These are phyloP conservation scores for Eupelmus urozonus DNA, from an alignment of 2,888 invertebrate species.

Conservation along the genomic window DNA sequence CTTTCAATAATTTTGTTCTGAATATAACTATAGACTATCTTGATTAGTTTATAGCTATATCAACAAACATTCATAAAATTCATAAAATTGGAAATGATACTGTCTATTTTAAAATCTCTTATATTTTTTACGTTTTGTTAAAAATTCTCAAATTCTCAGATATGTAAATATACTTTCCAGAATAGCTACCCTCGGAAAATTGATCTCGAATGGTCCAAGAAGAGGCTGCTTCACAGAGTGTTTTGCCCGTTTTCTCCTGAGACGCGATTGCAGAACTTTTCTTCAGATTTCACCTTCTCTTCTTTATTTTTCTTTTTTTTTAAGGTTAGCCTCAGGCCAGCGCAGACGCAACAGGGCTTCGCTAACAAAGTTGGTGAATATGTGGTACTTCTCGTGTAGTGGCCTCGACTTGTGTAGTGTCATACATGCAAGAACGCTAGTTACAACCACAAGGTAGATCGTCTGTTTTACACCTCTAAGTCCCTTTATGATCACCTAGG, in stretches of 20 bases:
- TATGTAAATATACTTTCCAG: neutral
- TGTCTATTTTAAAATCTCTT: too few relatives aligned
- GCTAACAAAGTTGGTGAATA: constrained; percentile 73
- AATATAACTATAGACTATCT: too few relatives aligned
- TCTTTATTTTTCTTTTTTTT: constrained; percentile 60
- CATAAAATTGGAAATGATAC: too few relatives aligned
- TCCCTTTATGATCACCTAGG: neutral
- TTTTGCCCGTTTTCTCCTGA: constrained; percentile 11
- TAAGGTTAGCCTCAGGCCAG: constrained; percentile 71
- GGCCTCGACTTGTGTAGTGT: constrained; percentile 75
- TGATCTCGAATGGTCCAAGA: constrained; percentile 10
- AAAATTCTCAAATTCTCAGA: neutral
- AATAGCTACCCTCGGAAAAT: constrained; percentile 26
- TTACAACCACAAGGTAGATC: constrained; percentile 66
- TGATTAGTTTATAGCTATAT: too few relatives aligned
- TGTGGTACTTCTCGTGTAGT: constrained; percentile 74
- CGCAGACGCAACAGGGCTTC: constrained; percentile 75
- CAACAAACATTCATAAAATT: too few relatives aligned
- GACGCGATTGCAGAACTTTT: constrained; percentile 27
- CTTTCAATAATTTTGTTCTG: too few relatives aligned
- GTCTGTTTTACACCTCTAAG: constrained; percentile 42
- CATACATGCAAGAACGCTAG: constrained; percentile 75
- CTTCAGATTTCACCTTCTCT: constrained; percentile 43
- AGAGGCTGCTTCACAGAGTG: neutral
- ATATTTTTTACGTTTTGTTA: too few relatives aligned